Evolutionary conservation across 2,888 invertebrate genomes (phyloP).

Genomic region (Steromphala cineraria): DNA sequence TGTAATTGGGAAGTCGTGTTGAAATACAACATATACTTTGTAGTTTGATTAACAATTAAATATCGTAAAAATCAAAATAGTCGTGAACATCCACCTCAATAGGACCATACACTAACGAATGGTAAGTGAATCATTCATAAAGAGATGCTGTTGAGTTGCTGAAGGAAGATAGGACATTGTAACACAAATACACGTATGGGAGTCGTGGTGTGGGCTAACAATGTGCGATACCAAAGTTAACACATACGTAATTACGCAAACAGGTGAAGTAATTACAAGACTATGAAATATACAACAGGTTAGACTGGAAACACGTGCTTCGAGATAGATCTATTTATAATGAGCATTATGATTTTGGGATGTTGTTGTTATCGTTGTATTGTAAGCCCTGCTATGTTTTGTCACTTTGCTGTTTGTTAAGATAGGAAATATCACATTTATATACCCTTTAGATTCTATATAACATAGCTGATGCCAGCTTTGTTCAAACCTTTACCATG

Average conservation of each 20-base stretch:
- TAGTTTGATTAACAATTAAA: neutral
- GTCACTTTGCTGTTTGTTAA: too few relatives aligned
- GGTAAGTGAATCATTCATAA: neutral
- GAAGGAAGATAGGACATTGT: neutral
- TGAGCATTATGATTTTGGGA: constrained; percentile 1
- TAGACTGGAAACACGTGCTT: neutral
- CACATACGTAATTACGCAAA: neutral
- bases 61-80: neutral
- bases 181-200: neutral
- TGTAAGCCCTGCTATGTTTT: neutral
- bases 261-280: neutral
- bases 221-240: neutral
- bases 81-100: neutral
- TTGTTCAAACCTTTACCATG: too few relatives aligned
- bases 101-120: neutral
- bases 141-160: neutral
- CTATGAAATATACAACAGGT: neutral
- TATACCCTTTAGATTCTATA: too few relatives aligned
- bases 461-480: too few relatives aligned
- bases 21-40: neutral
- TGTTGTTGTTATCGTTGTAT: constrained; percentile 5
- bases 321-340: neutral
- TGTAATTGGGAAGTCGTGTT: neutral
- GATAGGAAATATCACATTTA: too few relatives aligned
- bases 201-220: neutral